Conservation (phyloP, 2,797 vertebrate species). For the Tympanoctomys barrerae region DNA sequence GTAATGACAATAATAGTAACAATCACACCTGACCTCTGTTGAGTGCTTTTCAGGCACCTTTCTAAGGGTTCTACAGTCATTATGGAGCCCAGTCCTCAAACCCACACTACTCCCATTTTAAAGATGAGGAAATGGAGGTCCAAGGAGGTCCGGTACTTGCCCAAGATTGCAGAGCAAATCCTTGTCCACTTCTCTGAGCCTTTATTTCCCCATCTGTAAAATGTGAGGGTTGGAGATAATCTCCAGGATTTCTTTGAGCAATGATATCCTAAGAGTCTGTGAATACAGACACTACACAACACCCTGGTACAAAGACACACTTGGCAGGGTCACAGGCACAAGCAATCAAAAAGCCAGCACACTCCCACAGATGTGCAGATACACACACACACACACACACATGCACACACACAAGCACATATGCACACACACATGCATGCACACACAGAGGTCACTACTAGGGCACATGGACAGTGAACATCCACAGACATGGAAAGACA, state of each 20-base stretch:
- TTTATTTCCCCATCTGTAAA: constrained; percentile 58
- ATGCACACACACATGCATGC: too few species aligned
- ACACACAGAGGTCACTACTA: neutral
- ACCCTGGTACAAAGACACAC: neutral
- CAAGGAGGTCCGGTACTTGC: neutral
- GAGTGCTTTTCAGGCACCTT: neutral
- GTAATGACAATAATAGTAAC: neutral
- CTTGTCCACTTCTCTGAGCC: constrained; percentile 21
- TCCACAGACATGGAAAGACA: neutral
- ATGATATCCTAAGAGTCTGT: neutral
- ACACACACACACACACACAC: too few species aligned
- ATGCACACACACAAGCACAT: too few species aligned
- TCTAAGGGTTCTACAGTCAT: neutral
- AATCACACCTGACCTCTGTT: neutral
- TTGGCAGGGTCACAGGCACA: neutral
- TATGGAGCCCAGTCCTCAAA: neutral
- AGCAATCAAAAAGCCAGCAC: neutral
- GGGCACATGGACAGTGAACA: neutral
- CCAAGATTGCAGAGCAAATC: constrained; percentile 46
- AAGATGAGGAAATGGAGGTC: constrained; percentile 44
- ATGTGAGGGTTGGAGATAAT: neutral
- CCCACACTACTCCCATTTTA: constrained; percentile 1
- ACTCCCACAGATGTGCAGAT: neutral
- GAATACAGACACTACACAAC: neutral
- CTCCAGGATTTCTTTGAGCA: neutral